phyloP scores from a whole-genome alignment of 1,140 invertebrate species.

The Papilio polyxenes region DNA sequence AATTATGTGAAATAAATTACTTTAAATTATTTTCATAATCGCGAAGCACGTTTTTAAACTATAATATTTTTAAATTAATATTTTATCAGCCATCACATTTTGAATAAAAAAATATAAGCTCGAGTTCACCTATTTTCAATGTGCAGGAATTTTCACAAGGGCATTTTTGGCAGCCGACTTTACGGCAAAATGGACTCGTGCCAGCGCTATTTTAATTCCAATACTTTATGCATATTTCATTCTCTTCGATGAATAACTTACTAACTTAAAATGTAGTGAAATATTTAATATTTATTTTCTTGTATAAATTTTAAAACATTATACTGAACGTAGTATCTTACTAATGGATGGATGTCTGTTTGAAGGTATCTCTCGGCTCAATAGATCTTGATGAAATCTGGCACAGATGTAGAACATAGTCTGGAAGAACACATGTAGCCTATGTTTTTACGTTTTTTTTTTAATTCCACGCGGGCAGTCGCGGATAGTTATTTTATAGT shows the following conservation, averaged over 20 bases:
- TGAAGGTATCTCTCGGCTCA: too few species aligned
- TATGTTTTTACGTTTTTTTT: too few species aligned
- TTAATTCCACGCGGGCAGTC: too few species aligned
- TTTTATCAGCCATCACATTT: neutral
- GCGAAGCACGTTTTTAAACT: neutral
- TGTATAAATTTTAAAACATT: neutral
- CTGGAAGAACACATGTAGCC: too few species aligned
- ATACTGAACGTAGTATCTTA: too few species aligned
- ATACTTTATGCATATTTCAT: conserved; percentile 37
- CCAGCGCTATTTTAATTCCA: conserved; percentile 36
- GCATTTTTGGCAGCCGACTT: conserved; percentile 36
- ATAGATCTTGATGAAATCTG: too few species aligned
- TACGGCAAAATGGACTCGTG: conserved; percentile 35
- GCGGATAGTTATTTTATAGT: too few species aligned
- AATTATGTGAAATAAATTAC: neutral
- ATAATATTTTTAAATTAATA: conserved; percentile 6
- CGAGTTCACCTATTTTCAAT: conserved; percentile 35
- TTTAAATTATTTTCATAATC: neutral
- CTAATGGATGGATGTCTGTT: too few species aligned
- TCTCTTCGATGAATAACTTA: conserved; percentile 26
- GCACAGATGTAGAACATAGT: too few species aligned
- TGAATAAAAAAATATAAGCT: neutral
- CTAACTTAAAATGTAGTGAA: conserved; percentile 20
- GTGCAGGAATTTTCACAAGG: conserved; percentile 34
- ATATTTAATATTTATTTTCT: neutral